These are phyloP conservation scores for Callaeas wilsoni DNA, from an alignment of 2,113 vertebrate species.

Conservation along the genomic window DNA sequence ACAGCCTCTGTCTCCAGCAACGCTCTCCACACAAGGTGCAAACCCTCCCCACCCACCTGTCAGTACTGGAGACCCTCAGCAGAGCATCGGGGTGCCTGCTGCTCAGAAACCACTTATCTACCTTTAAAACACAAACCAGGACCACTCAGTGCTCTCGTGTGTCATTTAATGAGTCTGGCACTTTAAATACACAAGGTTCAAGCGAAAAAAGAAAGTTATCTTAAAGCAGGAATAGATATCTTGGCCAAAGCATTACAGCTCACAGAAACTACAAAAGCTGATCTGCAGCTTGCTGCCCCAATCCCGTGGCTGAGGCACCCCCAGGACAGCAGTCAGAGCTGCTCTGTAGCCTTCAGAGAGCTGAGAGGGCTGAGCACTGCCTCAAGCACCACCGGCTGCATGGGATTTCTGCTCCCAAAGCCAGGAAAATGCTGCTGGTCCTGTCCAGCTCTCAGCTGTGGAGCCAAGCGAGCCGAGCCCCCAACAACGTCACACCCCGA, in stretches of 20 bases:
- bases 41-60: not conserved
- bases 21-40: not conserved
- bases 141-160: rapidly evolving
- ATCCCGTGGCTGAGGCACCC: not conserved
- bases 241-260: not conserved
- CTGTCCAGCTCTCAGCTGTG: rapidly evolving
- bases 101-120: no score
- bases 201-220: not conserved
- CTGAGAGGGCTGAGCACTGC: not conserved
- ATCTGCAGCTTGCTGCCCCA: not conserved
- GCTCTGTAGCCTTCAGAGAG: rapidly evolving
- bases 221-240: not conserved
- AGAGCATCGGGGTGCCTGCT: not conserved
- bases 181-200: not conserved
- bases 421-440: not conserved
- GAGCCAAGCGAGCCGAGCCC: not conserved
- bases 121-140: rapidly evolving
- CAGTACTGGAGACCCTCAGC: not conserved
- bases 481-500: not conserved
- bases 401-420: rapidly evolving
- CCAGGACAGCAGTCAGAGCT: not conserved
- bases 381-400: not conserved
- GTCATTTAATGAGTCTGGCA: not conserved
- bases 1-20: no score
- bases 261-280: not conserved